Conservation (phyloP, 2,113 vertebrate genomes). For the Cinclus cinclus region DNA sequence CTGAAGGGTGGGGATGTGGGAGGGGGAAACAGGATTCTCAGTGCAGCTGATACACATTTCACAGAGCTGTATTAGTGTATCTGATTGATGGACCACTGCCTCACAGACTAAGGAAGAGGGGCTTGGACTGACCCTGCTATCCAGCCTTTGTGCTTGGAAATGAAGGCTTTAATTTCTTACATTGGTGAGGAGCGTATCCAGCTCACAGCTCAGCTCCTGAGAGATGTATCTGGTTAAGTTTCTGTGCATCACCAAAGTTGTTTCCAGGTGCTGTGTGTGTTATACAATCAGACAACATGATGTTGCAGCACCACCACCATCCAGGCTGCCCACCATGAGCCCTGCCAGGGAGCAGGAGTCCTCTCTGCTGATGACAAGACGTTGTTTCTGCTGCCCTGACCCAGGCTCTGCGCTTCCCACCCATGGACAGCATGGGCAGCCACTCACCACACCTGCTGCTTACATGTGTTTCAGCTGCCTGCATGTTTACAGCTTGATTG, state of each 20-base stretch:
- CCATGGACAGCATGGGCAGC: neutral
- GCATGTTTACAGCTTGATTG: neutral
- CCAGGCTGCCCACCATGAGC: neutral
- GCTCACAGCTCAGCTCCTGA: rapidly evolving
- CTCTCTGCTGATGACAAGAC: neutral
- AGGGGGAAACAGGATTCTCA: rapidly evolving
- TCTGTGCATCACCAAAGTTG: neutral
- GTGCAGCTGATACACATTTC: neutral
- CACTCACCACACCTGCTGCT: neutral
- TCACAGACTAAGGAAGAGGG: neutral
- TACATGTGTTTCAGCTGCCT: neutral
- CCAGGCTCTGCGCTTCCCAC: neutral
- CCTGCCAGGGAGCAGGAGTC: neutral
- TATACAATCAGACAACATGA: neutral
- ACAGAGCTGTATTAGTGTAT: too few species aligned
- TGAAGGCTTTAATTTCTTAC: neutral
- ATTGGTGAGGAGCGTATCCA: rapidly evolving
- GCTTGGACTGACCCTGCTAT: neutral
- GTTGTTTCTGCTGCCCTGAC: neutral
- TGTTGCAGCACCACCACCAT: too few species aligned
- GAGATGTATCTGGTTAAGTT: neutral
- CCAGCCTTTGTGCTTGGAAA: neutral
- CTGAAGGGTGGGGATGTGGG: neutral
- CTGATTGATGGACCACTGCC: neutral
- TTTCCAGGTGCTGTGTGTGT: neutral